phyloP scores from a whole-genome alignment of 1,140 invertebrate species.

The Ruditapes philippinarum region DNA sequence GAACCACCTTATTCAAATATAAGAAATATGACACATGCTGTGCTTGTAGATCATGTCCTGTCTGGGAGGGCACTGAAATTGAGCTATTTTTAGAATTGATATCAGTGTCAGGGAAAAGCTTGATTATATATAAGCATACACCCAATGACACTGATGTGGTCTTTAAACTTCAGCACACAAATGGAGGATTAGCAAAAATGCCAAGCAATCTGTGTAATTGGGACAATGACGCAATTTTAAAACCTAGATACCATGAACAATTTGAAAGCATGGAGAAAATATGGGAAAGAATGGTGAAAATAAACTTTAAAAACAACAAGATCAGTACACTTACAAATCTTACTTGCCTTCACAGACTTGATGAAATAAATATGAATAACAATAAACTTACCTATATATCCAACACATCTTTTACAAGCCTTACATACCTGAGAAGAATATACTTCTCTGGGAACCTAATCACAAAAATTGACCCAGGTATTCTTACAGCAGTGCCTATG shows the following conservation, averaged over 20 bases:
- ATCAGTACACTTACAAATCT: background rate
- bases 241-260: background rate
- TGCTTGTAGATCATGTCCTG: background rate
- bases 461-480: background rate
- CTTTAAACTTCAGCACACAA: background rate
- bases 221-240: background rate
- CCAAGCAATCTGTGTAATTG: slow-evolving; percentile 35
- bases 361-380: background rate
- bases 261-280: background rate
- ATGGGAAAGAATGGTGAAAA: background rate
- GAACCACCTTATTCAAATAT: background rate
- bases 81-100: background rate
- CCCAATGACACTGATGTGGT: background rate
- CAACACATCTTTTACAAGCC: background rate
- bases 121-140: background rate
- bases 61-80: background rate
- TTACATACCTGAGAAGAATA: background rate
- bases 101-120: background rate
- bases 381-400: background rate
- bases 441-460: slow-evolving; percentile 20
- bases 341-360: background rate
- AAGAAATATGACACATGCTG: background rate
- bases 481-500: background rate
- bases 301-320: slow-evolving; percentile 1
- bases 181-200: slow-evolving; percentile 1